phyloP scores from a whole-genome alignment of 2,113 vertebrate genomes.

The Chloroceryle aenea region DNA sequence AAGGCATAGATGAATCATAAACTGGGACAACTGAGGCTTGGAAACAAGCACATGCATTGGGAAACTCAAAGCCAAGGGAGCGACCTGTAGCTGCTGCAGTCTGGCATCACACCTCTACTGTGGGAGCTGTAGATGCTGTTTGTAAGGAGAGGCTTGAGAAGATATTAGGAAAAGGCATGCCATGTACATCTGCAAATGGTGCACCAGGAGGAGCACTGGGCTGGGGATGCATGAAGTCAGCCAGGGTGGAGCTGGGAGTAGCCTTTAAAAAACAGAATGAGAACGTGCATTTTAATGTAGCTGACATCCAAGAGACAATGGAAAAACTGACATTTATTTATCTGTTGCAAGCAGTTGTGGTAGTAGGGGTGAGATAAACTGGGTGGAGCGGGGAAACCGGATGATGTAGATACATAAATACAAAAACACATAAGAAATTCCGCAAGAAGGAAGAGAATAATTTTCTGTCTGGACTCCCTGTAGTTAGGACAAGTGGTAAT shows the following conservation, averaged over 20 bases:
- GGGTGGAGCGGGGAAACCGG: constrained; percentile 1
- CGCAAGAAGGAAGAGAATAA: background rate
- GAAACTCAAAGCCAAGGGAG: background rate
- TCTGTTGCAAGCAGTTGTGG: background rate
- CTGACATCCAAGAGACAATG: constrained; percentile 15
- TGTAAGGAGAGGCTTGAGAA: background rate
- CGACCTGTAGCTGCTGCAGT: background rate
- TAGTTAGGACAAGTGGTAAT: background rate
- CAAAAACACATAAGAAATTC: background rate
- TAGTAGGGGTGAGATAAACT: constrained; percentile 29
- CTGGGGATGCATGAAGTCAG: background rate
- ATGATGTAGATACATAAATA: background rate
- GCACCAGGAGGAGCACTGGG: background rate
- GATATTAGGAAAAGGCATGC: background rate
- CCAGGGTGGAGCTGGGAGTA: constrained; percentile 39
- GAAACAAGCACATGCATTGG: background rate
- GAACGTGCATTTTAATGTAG: background rate
- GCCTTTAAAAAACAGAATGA: background rate
- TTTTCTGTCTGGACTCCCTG: background rate
- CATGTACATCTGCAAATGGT: background rate
- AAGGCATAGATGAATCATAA: background rate
- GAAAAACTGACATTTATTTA: constrained; percentile 39
- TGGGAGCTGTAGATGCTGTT: background rate
- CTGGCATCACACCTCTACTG: background rate
- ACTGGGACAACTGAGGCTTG: background rate